phyloP scores from a whole-genome alignment of 2,888 invertebrate species.

The Drosophila hawaiiensis region DNA sequence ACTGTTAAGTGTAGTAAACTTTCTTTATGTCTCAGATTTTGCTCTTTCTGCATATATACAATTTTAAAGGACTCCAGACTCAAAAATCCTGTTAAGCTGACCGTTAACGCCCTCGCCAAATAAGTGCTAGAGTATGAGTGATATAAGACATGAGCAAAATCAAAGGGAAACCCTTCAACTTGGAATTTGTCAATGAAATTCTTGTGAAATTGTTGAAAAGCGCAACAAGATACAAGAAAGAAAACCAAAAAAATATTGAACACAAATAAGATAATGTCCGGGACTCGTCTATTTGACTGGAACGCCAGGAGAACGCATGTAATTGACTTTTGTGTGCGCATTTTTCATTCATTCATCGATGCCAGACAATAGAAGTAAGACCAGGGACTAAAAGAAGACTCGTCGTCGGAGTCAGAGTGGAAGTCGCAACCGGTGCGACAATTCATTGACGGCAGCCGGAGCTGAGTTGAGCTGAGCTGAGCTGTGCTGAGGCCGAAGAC shows the following conservation, averaged over 20 bases:
- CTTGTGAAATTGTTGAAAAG: constrained; percentile 70
- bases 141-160: constrained; percentile 17
- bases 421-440: constrained; percentile 54
- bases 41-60: background rate
- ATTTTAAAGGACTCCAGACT: background rate
- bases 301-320: constrained; percentile 70
- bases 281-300: constrained; percentile 29
- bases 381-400: constrained; percentile 33
- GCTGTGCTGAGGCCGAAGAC: constrained; percentile 16
- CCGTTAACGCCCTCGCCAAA: constrained; percentile 53
- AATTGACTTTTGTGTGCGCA: constrained; percentile 82
- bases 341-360: constrained; percentile 72
- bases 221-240: constrained; percentile 63
- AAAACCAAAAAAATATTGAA: constrained; percentile 17
- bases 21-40: background rate
- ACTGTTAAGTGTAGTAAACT: background rate
- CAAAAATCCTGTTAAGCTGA: background rate
- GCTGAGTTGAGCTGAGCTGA: constrained; percentile 10
- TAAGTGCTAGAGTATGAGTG: constrained; percentile 11
- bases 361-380: constrained; percentile 37
- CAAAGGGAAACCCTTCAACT: constrained; percentile 62
- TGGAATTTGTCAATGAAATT: constrained; percentile 45
- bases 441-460: constrained; percentile 70
- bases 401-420: constrained; percentile 6
- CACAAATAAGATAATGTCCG: constrained; percentile 58